Percentiles rank a stretch among this genome's conserved stretches.
Conservation (phyloP, 2,888 invertebrate species). For the Xestia xanthographa region DNA sequence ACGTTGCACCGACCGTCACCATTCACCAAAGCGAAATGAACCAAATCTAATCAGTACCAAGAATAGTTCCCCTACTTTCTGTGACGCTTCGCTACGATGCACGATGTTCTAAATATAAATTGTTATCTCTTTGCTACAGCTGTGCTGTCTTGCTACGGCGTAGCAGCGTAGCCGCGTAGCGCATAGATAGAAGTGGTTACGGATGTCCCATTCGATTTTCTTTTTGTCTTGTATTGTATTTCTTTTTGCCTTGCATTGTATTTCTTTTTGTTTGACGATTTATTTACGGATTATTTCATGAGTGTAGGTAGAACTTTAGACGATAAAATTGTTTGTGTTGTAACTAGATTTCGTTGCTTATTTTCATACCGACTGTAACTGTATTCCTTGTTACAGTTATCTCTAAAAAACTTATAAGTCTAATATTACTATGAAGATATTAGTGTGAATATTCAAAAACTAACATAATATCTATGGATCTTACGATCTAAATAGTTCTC, state of each 20-base stretch:
- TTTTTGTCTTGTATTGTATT: neutral
- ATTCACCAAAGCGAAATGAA: constrained; percentile 28
- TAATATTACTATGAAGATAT: neutral
- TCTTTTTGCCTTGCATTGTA: neutral
- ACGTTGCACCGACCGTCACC: constrained; percentile 7
- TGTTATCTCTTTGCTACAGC: constrained; percentile 53
- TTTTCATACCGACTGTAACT: neutral
- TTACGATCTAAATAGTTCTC: neutral
- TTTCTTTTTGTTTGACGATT: neutral
- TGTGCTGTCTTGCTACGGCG: constrained; percentile 56
- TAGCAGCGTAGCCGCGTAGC: constrained; percentile 65
- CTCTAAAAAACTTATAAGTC: neutral
- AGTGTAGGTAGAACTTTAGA: neutral
- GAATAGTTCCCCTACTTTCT: constrained; percentile 32
- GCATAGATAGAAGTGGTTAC: constrained; percentile 28
- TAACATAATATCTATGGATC: neutral
- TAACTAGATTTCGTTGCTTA: neutral
- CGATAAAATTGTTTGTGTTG: neutral
- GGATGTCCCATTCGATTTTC: neutral
- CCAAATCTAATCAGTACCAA: constrained; percentile 43
- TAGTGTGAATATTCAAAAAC: neutral
- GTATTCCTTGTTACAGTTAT: neutral
- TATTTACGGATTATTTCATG: neutral
- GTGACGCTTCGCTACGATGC: constrained; percentile 18
- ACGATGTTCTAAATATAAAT: constrained; percentile 28